phyloP scores from a whole-genome alignment of 2,113 vertebrate genomes.

The Platysternon megacephalum region DNA sequence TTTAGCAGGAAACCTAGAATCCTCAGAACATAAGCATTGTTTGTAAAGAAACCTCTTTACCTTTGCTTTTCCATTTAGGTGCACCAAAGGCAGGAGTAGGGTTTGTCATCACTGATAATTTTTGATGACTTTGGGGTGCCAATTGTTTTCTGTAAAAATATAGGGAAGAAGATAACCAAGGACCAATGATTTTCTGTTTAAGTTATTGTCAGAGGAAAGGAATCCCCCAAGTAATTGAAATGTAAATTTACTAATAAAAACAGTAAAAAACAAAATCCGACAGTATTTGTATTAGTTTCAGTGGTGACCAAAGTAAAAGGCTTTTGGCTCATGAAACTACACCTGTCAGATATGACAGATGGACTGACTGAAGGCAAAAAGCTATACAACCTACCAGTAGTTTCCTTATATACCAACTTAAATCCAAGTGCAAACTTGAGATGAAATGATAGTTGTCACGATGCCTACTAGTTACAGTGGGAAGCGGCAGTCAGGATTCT shows the following conservation, averaged over 20 bases:
- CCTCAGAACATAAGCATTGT: neutral
- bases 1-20: slow-evolving; percentile 15
- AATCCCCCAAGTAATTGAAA: slow-evolving; percentile 61
- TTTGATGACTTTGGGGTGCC: neutral
- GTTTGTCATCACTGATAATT: accelerated
- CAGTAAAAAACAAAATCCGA: neutral
- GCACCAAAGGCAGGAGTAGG: neutral
- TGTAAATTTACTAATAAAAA: slow-evolving; percentile 63
- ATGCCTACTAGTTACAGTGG: neutral
- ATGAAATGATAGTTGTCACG: accelerated
- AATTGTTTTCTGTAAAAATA: neutral
- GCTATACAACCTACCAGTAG: neutral
- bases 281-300: slow-evolving; percentile 44
- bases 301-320: slow-evolving; percentile 13
- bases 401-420: neutral
- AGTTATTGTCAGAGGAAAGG: slow-evolving; percentile 51
- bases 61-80: accelerated
- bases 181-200: neutral
- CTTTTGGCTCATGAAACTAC: neutral
- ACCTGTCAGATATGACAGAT: slow-evolving; percentile 8
- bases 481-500: neutral
- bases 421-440: neutral
- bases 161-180: slow-evolving; percentile 9
- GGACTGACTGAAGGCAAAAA: neutral
- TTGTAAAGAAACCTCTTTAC: neutral